Base-by-base conservation (phyloP, 2,797 vertebrate genomes). In the Pampus argenteus region DNA sequence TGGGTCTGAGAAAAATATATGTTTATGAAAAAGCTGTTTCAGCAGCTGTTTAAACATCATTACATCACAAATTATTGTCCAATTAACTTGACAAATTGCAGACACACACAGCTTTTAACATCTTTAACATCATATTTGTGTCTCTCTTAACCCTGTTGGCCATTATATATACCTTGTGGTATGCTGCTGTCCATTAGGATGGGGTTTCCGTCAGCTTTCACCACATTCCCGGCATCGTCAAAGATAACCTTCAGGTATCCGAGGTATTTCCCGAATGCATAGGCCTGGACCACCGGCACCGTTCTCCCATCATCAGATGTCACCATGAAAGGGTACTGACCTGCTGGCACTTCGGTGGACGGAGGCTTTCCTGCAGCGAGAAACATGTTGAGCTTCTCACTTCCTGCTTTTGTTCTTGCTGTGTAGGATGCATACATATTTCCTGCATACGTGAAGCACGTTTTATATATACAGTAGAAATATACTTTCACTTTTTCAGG, bases 231-330 rank as follows among this genome's bases (percentile, higher is more conserved):
- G 70, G 87, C 71, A 4, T 89, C 47, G 83, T 98, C 94, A 88
- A 98, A 98, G 0, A 91, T 92, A 7, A 98, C 92, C 58, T 96
- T 96, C 38, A 98, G 82, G 54, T 92, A 93, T 36, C 97, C 97
- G 2, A 98, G 94, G 60, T 98, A 98, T 81, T 98, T 98, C 78
- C 97, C 97, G 59, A 97, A 98, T 20, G 97, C 96, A 0, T 94
- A 98, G 23, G 96, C 97, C 85, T 98, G 96, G 42, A 98, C 96
- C 40, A 98, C 97, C 0, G 96, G 97, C 42, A 98, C 95, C 2
- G 88, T 42, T 20, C 83, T 95, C 1, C 95, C 95, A 8, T 97
- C 94, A 0, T 96, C 90, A 0, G 96, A 96, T 13, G 62, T 81
- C 29, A 98, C 95, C 81, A 94, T 92, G 71, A 95, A 94, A 0